Evolutionary conservation across 2,888 invertebrate species (phyloP), one percentile per base, ranked within the genome.

Genomic region (Nipponacmea schrenckii): DNA sequence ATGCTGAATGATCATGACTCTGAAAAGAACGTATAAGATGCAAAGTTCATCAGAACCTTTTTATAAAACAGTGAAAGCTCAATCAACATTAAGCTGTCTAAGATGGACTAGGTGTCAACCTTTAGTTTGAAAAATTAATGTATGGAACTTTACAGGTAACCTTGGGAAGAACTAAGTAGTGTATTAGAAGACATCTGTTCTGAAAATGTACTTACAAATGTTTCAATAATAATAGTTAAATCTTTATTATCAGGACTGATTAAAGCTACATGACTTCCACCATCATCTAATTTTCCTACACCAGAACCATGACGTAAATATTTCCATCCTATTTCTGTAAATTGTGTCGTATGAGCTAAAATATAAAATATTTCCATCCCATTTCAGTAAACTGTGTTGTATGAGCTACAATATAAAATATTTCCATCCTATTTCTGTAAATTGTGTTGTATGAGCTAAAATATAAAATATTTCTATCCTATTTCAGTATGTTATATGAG

Each of bases 381-480:
- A 83, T 82, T n/a, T 77, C 62, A 0, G 84, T 80, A 74, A 88
- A 88, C 77, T 87, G 86, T 2, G 86, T 87, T 3, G 87, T 87
- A 76, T 88, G 88, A 20, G 88, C 88, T 83, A 76, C 69, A 39
- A 8, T 39, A 39, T 39, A 39, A 88, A 76, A 71, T 88, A 89
- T 0, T 68, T 78, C 89, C 88, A 88, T 27, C 88, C 88, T 50
- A 85, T 81, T 39, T 80, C 68, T 0, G 85, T 82, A 75, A 89
- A 87, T 79, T 88, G 88, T 4, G 87, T 88, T 2, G 88, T 88
- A 77, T 89, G 89, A 20, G 89, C 89, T 85, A 79, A 5, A 39
- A 39, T 39, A 39, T 39, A 10, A 31, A 39, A 39, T 39, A 39
- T 39, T 39, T 39, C 39, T 10, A 39, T 39, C 39, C 39, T 39